These are phyloP conservation scores for Tympanuchus pallidicinctus DNA, from an alignment of 2,113 vertebrate species.

Conservation along the genomic window DNA sequence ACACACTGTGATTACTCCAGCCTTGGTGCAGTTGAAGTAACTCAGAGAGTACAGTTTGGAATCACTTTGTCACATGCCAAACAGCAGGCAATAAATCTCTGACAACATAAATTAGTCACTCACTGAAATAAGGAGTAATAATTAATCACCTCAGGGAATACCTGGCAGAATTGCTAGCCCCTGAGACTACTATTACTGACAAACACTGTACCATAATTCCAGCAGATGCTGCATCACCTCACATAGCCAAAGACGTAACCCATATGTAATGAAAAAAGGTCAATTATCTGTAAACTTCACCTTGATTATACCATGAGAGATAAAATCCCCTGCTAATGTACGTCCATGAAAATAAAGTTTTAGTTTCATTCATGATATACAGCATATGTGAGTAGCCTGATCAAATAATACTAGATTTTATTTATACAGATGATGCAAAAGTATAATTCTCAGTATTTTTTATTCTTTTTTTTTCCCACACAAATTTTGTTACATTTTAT, in stretches of 20 bases:
- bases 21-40: neutral
- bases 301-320: neutral
- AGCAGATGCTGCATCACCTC: neutral
- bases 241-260: neutral
- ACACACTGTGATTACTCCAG: conserved; percentile 42
- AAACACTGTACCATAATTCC: conserved; percentile 17
- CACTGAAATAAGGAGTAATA: conserved; percentile 67
- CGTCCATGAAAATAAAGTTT: neutral
- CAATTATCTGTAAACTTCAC: neutral
- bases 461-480: neutral
- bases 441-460: neutral
- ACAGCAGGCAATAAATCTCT: conserved; percentile 47
- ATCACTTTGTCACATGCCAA: conserved; percentile 67
- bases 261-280: neutral
- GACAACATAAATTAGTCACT: conserved; percentile 72
- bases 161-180: conserved; percentile 42
- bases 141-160: conserved; percentile 64
- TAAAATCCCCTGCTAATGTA: neutral
- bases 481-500: conserved; percentile 21
- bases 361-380: neutral
- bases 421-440: neutral
- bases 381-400: neutral
- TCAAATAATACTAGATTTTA: neutral
- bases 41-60: conserved; percentile 34
- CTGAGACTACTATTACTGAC: neutral